These are phyloP conservation scores for Perdita meconis DNA, from an alignment of 2,888 invertebrate genomes.

Conservation along the genomic window DNA sequence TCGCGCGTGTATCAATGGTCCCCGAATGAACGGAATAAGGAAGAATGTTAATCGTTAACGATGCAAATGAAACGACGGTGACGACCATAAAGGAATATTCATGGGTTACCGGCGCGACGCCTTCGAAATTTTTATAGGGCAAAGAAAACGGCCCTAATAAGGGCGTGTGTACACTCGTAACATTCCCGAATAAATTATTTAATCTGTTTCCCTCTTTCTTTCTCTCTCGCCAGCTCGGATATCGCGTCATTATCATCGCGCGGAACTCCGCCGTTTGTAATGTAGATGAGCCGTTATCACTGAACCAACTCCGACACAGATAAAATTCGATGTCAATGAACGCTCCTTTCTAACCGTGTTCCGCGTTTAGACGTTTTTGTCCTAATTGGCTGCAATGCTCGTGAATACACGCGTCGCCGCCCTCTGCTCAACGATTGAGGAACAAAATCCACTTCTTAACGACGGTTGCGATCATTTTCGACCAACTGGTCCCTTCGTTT, in stretches of 20 bases:
- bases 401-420: conserved; percentile 7
- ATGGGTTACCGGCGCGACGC: neutral
- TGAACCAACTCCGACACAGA: conserved; percentile 57
- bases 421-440: neutral
- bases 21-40: conserved; percentile 11
- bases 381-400: conserved; percentile 48
- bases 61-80: conserved; percentile 43
- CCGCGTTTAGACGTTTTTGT: conserved; percentile 40
- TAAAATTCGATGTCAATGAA: conserved; percentile 68
- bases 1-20: conserved; percentile 17
- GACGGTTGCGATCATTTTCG: conserved; percentile 26
- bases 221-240: neutral
- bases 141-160: conserved; percentile 12
- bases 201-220: conserved; percentile 30
- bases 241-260: conserved; percentile 40
- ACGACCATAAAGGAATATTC: conserved; percentile 18
- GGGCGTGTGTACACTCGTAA: neutral
- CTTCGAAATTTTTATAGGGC: conserved; percentile 22
- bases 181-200: conserved; percentile 39
- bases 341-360: conserved; percentile 48
- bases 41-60: conserved; percentile 40
- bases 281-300: conserved; percentile 62
- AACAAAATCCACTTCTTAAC: conserved; percentile 37
- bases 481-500: conserved; percentile 16
- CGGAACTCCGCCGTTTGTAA: conserved; percentile 52